phyloP scores from a whole-genome alignment of 1,140 invertebrate species.

The Diorhabda sublineata region DNA sequence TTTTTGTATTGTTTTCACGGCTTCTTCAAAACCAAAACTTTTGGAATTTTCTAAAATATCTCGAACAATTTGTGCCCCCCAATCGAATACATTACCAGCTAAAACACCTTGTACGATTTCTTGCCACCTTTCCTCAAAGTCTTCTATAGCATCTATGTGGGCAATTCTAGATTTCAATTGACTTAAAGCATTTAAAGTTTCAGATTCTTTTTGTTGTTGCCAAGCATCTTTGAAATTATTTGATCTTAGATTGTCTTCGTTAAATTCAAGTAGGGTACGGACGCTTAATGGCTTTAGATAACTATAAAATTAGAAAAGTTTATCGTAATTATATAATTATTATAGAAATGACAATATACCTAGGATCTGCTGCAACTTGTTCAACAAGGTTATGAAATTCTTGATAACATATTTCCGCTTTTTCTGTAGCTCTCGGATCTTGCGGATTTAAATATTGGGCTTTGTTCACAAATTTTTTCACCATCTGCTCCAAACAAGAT shows the following conservation, averaged over 20 bases:
- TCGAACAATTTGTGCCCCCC: constrained; percentile 87
- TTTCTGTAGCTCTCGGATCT: constrained; percentile 66
- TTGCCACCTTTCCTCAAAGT: constrained; percentile 54
- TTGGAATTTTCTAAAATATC: constrained; percentile 70
- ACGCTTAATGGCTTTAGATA: constrained; percentile 82
- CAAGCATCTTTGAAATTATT: constrained; percentile 93
- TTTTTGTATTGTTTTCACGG: constrained; percentile 66
- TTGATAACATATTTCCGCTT: constrained; percentile 77
- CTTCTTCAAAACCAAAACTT: constrained; percentile 77
- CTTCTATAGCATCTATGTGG: constrained; percentile 55
- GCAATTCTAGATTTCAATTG: constrained; percentile 52
- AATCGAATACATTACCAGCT: constrained; percentile 92
- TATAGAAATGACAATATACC: constrained; percentile 56
- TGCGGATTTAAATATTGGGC: constrained; percentile 75
- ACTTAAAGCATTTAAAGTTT: constrained; percentile 55
- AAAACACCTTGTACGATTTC: constrained; percentile 59
- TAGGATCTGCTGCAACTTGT: constrained; percentile 72
- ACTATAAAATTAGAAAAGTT: constrained; percentile 35
- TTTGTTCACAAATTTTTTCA: constrained; percentile 69
- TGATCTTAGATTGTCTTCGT: constrained; percentile 85
- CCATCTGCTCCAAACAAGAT: constrained; percentile 79
- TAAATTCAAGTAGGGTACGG: constrained; percentile 82
- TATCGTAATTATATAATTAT: neutral
- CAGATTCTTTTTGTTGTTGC: constrained; percentile 63
- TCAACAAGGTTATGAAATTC: constrained; percentile 79